A percentile compares a stretch with the other conserved stretches of the same genome.
phyloP scores from a whole-genome alignment of 2,888 invertebrate species.

The Cataglyphis rosenhaueri region DNA sequence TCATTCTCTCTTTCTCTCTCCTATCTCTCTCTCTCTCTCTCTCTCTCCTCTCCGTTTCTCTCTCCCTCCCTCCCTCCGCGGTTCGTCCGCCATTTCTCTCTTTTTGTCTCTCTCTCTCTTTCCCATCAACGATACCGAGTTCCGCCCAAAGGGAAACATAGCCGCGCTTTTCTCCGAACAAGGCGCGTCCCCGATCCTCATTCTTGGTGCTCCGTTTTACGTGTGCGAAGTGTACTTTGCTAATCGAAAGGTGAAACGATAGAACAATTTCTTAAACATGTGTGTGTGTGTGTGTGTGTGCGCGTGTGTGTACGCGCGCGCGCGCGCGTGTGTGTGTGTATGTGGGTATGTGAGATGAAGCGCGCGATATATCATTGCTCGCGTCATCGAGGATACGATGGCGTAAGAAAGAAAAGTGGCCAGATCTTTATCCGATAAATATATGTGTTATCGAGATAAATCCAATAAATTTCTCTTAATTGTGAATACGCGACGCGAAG shows the following conservation, averaged over 20 bases:
- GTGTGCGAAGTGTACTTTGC: neutral
- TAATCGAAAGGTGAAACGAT: slow-evolving; percentile 17
- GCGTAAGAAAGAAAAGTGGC: neutral
- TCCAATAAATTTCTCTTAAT: neutral
- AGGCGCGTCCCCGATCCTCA: slow-evolving; percentile 65
- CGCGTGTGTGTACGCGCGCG: no score
- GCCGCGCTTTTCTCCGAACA: slow-evolving; percentile 67
- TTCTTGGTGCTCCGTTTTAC: slow-evolving; percentile 57
- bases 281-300: neutral
- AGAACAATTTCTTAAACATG: neutral
- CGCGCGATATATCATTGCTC: slow-evolving; percentile 1
- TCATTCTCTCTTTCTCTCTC: slow-evolving; percentile 65
- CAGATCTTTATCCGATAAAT: neutral
- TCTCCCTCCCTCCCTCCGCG: slow-evolving; percentile 34
- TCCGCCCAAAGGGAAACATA: slow-evolving; percentile 69
- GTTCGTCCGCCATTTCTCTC: slow-evolving; percentile 54
- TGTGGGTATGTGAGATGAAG: neutral
- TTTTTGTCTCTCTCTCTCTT: slow-evolving; percentile 26
- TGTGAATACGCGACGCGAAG: neutral
- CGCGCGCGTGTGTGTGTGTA: neutral
- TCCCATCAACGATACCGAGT: slow-evolving; percentile 63
- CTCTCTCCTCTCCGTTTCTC: slow-evolving; percentile 40
- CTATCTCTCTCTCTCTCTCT: slow-evolving; percentile 49
- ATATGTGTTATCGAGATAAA: neutral
- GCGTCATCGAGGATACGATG: neutral